Conservation (phyloP, 2,113 vertebrate genomes). For the Hypocryptadius cinnamomeus region DNA sequence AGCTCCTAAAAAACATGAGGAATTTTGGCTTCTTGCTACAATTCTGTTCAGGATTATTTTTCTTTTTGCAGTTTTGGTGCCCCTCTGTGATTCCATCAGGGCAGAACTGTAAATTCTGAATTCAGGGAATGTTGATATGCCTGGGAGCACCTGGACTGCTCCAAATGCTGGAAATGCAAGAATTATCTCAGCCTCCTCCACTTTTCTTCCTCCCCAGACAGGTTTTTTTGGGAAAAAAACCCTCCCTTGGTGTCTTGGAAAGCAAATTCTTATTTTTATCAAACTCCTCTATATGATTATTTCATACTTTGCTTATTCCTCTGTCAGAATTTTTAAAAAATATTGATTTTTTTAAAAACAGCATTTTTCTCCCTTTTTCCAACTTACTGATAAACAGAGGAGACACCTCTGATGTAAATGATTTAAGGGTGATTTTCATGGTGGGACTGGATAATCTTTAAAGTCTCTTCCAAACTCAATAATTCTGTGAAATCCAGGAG, state of each 20-base stretch:
- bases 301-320: background rate
- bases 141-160: background rate
- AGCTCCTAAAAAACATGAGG: background rate
- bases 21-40: background rate
- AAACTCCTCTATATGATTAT: background rate
- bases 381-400: background rate
- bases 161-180: background rate
- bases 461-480: background rate
- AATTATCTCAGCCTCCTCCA: background rate
- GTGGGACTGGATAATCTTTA: background rate
- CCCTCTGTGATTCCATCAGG: background rate
- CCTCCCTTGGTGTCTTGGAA: background rate
- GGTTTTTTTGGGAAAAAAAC: background rate
- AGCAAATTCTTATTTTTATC: background rate
- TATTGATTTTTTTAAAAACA: fast-evolving
- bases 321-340: no score
- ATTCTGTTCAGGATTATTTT: background rate
- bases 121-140: background rate
- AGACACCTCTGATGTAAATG: background rate
- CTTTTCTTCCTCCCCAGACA: background rate
- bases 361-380: background rate
- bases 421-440: background rate
- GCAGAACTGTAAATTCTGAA: background rate
- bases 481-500: background rate
- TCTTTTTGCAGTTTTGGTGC: background rate